A percentile compares a stretch with the other conserved stretches of the same genome.
Evolutionary conservation across 2,113 vertebrate genomes (phyloP).

Genomic region (Embiotoca jacksoni): DNA sequence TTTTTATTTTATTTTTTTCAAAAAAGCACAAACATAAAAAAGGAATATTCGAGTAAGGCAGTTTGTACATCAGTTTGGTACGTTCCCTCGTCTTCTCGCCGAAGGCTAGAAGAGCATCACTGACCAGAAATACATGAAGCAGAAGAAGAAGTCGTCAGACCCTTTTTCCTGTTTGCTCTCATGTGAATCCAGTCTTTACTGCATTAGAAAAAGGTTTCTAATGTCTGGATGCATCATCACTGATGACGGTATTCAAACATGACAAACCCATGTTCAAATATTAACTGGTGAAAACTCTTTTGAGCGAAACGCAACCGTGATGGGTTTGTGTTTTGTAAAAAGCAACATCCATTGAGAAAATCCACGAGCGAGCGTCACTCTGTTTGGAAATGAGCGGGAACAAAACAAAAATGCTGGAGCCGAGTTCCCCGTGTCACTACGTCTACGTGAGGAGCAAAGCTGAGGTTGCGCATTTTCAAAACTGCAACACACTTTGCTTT

Average conservation of each 20-base stretch:
- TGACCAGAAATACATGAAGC: constrained; percentile 40
- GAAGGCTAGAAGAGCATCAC: constrained; percentile 51
- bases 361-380: constrained; percentile 12
- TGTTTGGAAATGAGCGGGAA: constrained; percentile 17
- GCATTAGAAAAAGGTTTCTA: constrained; percentile 58
- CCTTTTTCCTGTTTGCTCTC: background rate
- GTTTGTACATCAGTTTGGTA: constrained; percentile 77
- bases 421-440: background rate
- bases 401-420: background rate
- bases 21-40: constrained; percentile 85
- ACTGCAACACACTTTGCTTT: background rate
- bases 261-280: constrained; percentile 48
- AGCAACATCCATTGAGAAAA: constrained; percentile 7
- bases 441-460: constrained; percentile 9
- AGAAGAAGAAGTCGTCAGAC: constrained; percentile 15
- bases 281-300: constrained; percentile 9
- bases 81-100: constrained; percentile 37
- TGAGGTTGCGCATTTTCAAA: background rate
- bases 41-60: constrained; percentile 82
- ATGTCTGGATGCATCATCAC: constrained; percentile 48
- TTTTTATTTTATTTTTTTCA: constrained; percentile 63
- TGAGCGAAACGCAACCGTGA: constrained; percentile 20
- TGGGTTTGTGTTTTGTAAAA: background rate
- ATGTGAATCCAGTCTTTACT: constrained; percentile 49
- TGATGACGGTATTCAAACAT: constrained; percentile 58